Base-by-base conservation (phyloP, 92 coral and sea anemone genomes). In the Phymanthus crucifer region DNA sequence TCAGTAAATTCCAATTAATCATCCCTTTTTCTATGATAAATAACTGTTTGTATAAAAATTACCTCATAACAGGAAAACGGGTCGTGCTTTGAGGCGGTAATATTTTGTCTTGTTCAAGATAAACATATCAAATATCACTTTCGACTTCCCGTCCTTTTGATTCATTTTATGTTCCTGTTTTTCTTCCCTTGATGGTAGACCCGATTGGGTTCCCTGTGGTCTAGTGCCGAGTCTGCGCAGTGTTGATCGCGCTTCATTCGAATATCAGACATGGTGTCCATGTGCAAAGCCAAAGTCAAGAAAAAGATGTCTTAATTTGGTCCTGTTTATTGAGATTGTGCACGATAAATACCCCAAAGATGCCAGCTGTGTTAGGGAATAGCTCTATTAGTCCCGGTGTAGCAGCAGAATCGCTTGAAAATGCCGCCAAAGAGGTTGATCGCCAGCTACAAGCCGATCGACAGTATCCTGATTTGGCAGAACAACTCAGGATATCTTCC, bases 391-490 rank as follows among this genome's bases (percentile, higher is more conserved):
- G 85, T 56, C 83, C 75, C 58, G 76, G 77, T 32, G 89, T 87
- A 40, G 74, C 88, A 29, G 84, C 95, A 67, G 99, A 95, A 76
- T 88, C 85, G 70, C 91, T 95, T 70, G 99, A 89, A 80, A 89
- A 88, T 64, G 99, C 99, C 24, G 91, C 94, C 21, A 95, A 91
- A 79, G 99, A 95, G 56, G 90, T 95, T 29, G 95, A 91, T 84
- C 92, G 97, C n/a, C 98, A 91, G 74, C 85, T 95, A 26, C 73
- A 75, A 26, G 88, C 90, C 26, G 99, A 95, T 54, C 77, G 99
- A 71, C 94, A 94, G 87, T 95, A 86, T 74, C 99, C 99, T 24
- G 99, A 95, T 54, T 82, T 95, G 16, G 84, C 94, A 16, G 90
- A 89, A 52, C 98, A 90, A 78, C 80, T 95, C 36, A 88, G 88